A percentile compares a stretch with the other conserved stretches of the same genome.
These are phyloP conservation scores for Montipora foliosa DNA, from an alignment of 64 coral and sea anemone genomes.

Conservation along the genomic window DNA sequence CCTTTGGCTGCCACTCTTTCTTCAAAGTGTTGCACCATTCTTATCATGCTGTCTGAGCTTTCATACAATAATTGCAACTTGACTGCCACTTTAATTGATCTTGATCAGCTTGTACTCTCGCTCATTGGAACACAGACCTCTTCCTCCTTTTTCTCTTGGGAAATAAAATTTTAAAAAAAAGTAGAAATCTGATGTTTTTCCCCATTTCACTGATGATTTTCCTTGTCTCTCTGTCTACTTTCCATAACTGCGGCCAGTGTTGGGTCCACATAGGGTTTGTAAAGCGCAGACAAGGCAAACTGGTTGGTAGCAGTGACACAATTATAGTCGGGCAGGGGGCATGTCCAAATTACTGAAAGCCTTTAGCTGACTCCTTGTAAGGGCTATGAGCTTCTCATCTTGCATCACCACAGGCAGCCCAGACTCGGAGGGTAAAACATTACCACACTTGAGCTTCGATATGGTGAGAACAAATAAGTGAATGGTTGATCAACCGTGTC, in stretches of 20 bases:
- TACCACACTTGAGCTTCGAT: too few species aligned
- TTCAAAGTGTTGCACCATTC: too few species aligned
- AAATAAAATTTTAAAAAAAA: not conserved
- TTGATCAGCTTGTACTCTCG: too few species aligned
- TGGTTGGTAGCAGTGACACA: not conserved
- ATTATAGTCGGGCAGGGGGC: not conserved
- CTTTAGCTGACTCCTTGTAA: slow-evolving; percentile 3
- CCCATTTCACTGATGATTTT: not conserved
- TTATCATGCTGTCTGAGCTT: too few species aligned
- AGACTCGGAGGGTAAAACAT: too few species aligned
- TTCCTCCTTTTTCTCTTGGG: not conserved
- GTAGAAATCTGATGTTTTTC: not conserved
- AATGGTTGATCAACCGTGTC: too few species aligned
- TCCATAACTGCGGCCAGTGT: slow-evolving; percentile 14
- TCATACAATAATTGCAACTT: not conserved
- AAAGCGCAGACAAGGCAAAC: not conserved
- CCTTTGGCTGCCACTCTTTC: too few species aligned
- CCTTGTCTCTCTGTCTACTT: slow-evolving; percentile 24
- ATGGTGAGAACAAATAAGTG: too few species aligned
- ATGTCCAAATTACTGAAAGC: slow-evolving; percentile 9
- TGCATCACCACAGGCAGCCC: not conserved
- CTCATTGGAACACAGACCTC: not conserved
- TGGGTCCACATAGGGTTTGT: slow-evolving; percentile 10
- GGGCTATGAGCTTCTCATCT: slow-evolving; percentile 23
- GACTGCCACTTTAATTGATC: not conserved